Conservation (phyloP, 2,113 vertebrate genomes). For the Pterophyllum scalare region DNA sequence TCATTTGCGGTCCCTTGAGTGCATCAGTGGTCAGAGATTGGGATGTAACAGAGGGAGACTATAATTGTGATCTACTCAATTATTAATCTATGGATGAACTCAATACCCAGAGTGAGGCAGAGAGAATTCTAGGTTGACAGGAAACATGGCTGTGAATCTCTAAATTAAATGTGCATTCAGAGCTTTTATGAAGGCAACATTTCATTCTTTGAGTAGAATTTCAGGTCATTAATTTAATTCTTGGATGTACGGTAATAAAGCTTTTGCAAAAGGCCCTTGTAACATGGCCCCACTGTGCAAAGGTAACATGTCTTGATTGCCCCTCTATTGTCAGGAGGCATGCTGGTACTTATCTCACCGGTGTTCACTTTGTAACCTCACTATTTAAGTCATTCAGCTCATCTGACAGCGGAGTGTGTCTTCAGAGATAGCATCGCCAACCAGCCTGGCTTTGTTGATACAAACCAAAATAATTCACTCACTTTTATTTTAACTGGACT, state of each 20-base stretch:
- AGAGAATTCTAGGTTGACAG: conserved; percentile 18
- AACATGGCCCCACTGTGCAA: conserved; percentile 14
- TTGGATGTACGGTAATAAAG: neutral
- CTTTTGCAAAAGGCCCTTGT: conserved; percentile 1
- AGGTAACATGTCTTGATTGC: conserved; percentile 24
- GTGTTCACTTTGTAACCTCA: conserved; percentile 26
- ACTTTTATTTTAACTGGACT: conserved; percentile 13
- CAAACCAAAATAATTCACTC: conserved; percentile 8
- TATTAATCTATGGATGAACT: conserved; percentile 62
- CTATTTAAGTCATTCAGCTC: conserved; percentile 14
- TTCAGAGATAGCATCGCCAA: conserved; percentile 24
- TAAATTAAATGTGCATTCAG: neutral
- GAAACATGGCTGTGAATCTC: conserved; percentile 22
- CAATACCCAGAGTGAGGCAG: conserved; percentile 27
- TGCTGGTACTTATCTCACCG: conserved; percentile 47
- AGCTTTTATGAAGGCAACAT: neutral
- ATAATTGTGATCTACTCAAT: conserved; percentile 66
- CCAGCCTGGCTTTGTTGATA: neutral
- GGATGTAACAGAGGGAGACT: conserved; percentile 59
- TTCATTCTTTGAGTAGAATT: neutral
- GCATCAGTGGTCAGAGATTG: conserved; percentile 58
- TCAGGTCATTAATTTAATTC: neutral
- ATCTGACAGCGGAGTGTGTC: conserved; percentile 14
- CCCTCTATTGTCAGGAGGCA: conserved; percentile 30
- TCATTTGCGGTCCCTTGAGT: conserved; percentile 48